Conservation (phyloP, 2,113 vertebrate genomes). For the Melozone crissalis region DNA sequence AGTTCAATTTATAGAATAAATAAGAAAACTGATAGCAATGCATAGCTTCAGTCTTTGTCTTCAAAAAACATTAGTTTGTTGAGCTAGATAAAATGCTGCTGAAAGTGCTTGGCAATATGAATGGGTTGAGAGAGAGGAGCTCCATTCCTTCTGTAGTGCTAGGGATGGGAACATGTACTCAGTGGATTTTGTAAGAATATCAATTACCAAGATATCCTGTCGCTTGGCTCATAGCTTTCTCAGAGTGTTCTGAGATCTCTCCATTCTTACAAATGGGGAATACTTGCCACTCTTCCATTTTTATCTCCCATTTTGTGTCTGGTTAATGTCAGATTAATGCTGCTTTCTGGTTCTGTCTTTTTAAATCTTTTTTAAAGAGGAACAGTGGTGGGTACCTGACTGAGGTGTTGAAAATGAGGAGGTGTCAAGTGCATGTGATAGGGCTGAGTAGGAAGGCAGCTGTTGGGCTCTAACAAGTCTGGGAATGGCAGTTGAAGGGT, state of each 20-base stretch:
- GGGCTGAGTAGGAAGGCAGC: neutral
- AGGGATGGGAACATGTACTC: neutral
- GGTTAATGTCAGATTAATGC: neutral
- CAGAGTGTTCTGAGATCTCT: neutral
- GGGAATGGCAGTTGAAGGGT: neutral
- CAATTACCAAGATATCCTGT: neutral
- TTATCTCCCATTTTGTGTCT: neutral
- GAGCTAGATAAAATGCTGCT: neutral
- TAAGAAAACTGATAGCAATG: neutral
- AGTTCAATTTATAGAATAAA: neutral
- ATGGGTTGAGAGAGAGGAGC: neutral
- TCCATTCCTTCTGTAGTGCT: neutral
- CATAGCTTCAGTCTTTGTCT: neutral
- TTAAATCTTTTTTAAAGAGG: neutral
- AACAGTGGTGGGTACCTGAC: neutral
- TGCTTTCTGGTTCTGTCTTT: neutral
- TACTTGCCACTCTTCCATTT: neutral
- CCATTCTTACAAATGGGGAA: neutral
- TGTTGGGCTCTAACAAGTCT: neutral
- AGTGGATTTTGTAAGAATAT: neutral
- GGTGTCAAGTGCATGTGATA: accelerated
- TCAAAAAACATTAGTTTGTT: neutral
- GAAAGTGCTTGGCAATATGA: neutral
- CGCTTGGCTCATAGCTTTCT: neutral
- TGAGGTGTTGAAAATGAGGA: neutral